Percentiles rank a stretch among this genome's conserved stretches.
Conservation (phyloP, 1,140 invertebrate species). For the Whitmania pigra region DNA sequence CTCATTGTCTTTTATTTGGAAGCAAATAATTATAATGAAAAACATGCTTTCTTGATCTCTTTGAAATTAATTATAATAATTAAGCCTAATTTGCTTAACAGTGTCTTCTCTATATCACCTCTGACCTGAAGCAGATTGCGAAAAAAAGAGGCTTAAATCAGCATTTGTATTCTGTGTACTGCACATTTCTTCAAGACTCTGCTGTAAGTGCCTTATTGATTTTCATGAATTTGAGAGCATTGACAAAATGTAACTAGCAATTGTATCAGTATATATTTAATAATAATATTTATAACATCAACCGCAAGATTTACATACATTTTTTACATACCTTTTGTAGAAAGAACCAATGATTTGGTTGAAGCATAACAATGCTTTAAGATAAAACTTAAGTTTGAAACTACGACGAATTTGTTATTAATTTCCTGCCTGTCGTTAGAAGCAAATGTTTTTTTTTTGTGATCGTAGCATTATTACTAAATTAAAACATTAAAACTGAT, state of each 20-base stretch:
- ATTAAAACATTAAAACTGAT: too few species aligned
- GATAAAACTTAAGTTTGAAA: not conserved
- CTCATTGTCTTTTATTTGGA: not conserved
- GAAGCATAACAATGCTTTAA: not conserved
- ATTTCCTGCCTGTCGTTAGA: too few species aligned
- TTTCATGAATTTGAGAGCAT: not conserved
- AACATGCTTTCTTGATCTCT: not conserved
- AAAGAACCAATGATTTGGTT: not conserved
- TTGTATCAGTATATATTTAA: not conserved
- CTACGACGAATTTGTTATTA: too few species aligned
- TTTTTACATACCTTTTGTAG: not conserved
- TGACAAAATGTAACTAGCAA: not conserved
- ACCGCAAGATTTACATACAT: not conserved
- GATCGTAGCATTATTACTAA: too few species aligned
- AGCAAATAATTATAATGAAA: not conserved
- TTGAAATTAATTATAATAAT: not conserved
- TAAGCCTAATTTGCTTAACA: not conserved
- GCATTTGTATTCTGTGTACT: conserved; percentile 3
- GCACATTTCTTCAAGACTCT: not conserved
- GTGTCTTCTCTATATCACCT: not conserved
- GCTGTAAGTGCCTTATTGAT: not conserved
- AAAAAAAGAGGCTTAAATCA: not conserved
- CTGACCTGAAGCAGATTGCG: not conserved
- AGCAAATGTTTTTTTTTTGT: too few species aligned
- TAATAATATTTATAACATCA: conserved; percentile 3